phyloP scores from a whole-genome alignment of 2,797 vertebrate species.

The Acanthopagrus latus region DNA sequence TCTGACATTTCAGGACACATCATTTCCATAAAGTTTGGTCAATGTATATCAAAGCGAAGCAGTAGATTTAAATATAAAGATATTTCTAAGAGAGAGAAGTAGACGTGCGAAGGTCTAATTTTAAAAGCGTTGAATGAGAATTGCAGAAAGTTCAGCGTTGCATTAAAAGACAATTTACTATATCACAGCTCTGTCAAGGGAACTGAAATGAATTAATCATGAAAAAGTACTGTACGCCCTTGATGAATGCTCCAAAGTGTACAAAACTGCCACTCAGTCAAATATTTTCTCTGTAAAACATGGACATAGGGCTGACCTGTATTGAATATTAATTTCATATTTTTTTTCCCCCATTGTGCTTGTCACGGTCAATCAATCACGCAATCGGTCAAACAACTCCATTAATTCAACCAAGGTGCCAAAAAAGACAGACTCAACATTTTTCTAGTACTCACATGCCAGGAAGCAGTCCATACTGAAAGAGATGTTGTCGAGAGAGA shows the following conservation, averaged over 20 bases:
- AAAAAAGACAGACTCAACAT: conserved; percentile 11
- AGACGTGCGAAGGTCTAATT: neutral
- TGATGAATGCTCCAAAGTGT: conserved; percentile 22
- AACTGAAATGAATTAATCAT: conserved; percentile 15
- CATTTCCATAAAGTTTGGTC: conserved; percentile 17
- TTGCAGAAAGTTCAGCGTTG: conserved; percentile 1
- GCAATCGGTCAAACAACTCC: conserved; percentile 28
- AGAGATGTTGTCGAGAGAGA: conserved; percentile 95
- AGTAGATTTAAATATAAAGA: neutral
- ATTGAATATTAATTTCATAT: conserved; percentile 36
- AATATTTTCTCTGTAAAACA: conserved; percentile 25
- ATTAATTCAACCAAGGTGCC: conserved; percentile 12
- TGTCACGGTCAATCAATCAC: conserved; percentile 30
- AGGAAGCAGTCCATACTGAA: conserved; percentile 97
- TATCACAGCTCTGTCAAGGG: neutral
- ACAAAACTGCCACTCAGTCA: conserved; percentile 28
- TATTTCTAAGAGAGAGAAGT: neutral
- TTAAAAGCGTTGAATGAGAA: neutral
- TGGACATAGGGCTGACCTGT: conserved; percentile 20
- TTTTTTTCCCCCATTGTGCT: conserved; percentile 1
- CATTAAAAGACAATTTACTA: neutral
- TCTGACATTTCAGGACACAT: conserved; percentile 63
- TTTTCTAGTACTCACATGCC: conserved; percentile 90
- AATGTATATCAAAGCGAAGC: conserved; percentile 8
- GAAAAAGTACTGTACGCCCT: conserved; percentile 8